phyloP scores from a whole-genome alignment of 2,113 vertebrate species.

The Pteruthius melanotis region DNA sequence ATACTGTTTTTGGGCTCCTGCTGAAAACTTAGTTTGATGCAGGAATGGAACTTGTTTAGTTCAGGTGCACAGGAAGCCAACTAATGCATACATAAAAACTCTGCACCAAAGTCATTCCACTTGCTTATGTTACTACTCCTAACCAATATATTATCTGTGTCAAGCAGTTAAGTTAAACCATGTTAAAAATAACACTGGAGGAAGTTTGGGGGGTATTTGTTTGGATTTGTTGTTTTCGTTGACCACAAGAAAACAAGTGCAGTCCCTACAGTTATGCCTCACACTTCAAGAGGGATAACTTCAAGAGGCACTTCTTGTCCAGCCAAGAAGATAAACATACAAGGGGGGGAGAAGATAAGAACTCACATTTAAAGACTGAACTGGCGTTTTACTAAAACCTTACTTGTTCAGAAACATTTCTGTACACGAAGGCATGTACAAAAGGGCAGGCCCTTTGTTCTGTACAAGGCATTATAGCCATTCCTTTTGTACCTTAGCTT shows the following conservation, averaged over 20 bases:
- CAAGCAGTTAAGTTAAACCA: not conserved
- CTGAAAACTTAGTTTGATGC: not conserved
- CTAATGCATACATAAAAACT: not conserved
- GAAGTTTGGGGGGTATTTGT: not conserved
- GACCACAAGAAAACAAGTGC: not conserved
- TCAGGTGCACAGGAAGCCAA: not conserved
- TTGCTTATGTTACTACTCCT: not conserved
- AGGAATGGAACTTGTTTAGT: not conserved
- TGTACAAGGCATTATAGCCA: not conserved
- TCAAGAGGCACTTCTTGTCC: too few relatives aligned
- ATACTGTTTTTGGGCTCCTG: not conserved
- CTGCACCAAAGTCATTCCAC: not conserved
- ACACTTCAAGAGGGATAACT: not conserved
- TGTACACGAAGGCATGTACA: not conserved
- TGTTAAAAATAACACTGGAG: not conserved
- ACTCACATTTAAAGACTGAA: not conserved
- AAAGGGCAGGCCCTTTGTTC: not conserved
- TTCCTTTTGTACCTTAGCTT: not conserved
- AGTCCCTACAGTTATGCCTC: not conserved
- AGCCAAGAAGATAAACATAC: not conserved
- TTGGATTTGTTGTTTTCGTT: not conserved
- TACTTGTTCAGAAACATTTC: not conserved
- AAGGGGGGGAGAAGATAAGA: not conserved
- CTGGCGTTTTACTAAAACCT: not conserved
- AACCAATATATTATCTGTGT: not conserved